Percentiles rank a stretch among this genome's conserved stretches.
Conservation (phyloP, 2,797 vertebrate species). For the Eurystomus glaucurus region DNA sequence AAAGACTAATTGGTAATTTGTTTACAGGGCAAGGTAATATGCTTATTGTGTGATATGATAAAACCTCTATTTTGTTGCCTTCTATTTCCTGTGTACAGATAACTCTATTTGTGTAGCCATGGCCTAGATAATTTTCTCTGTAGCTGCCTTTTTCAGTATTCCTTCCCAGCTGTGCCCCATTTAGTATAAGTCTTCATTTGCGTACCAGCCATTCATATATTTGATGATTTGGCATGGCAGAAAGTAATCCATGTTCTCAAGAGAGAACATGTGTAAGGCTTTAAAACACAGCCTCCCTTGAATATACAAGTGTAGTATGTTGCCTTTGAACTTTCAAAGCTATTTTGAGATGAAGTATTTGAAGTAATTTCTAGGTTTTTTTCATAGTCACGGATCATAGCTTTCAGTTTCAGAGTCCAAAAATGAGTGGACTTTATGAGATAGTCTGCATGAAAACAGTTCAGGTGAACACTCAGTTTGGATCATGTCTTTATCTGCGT, state of each 20-base stretch:
- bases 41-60: neutral
- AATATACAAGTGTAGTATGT: neutral
- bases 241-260: neutral
- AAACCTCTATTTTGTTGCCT: fast-evolving
- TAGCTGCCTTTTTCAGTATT: neutral
- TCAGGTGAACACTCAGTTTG: neutral
- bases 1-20: neutral
- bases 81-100: neutral
- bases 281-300: neutral
- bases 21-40: neutral
- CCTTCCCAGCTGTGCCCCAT: neutral
- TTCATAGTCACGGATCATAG: neutral
- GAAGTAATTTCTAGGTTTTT: neutral
- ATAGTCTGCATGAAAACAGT: neutral
- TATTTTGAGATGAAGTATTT: neutral
- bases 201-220: neutral
- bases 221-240: neutral
- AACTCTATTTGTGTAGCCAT: neutral
- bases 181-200: neutral
- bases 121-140: neutral
- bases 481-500: neutral
- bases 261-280: neutral
- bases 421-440: neutral
- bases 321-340: neutral
- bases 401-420: neutral